phyloP scores from a whole-genome alignment of 2,888 invertebrate genomes.

The Melangyna quadrimaculata region DNA sequence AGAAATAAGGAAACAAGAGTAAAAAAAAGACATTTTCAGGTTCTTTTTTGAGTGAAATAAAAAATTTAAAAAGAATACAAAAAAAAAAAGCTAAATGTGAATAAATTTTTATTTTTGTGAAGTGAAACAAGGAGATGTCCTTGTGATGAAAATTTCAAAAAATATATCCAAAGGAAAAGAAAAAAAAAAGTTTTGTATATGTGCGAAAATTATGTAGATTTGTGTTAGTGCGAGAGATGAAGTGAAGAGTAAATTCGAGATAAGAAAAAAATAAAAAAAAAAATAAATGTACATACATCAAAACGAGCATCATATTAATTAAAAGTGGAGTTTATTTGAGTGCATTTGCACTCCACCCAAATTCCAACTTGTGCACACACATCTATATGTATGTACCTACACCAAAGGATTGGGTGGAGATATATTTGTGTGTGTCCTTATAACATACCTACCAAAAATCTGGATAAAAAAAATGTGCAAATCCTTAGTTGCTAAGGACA shows the following conservation, averaged over 20 bases:
- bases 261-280: not conserved
- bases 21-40: constrained; percentile 43
- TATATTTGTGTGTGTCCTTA: constrained; percentile 37
- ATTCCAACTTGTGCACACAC: constrained; percentile 35
- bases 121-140: constrained; percentile 38
- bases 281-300: constrained; percentile 1
- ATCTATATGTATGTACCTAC: too few species aligned
- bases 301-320: constrained; percentile 38
- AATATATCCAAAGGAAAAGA: not conserved
- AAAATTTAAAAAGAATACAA: too few species aligned
- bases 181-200: constrained; percentile 25
- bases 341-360: constrained; percentile 71
- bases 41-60: constrained; percentile 33
- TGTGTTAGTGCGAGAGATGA: constrained; percentile 57
- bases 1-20: constrained; percentile 48
- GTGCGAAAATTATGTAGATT: constrained; percentile 44
- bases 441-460: constrained; percentile 18
- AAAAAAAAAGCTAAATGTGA: not conserved
- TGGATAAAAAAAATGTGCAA: constrained; percentile 13
- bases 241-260: constrained; percentile 15
- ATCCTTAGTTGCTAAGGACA: constrained; percentile 53
- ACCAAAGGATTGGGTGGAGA: constrained; percentile 38
- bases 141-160: constrained; percentile 26
- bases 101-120: constrained; percentile 32
- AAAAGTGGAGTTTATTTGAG: constrained; percentile 65